Conservation (phyloP, 2,888 invertebrate species). For the Chirona hameri region DNA sequence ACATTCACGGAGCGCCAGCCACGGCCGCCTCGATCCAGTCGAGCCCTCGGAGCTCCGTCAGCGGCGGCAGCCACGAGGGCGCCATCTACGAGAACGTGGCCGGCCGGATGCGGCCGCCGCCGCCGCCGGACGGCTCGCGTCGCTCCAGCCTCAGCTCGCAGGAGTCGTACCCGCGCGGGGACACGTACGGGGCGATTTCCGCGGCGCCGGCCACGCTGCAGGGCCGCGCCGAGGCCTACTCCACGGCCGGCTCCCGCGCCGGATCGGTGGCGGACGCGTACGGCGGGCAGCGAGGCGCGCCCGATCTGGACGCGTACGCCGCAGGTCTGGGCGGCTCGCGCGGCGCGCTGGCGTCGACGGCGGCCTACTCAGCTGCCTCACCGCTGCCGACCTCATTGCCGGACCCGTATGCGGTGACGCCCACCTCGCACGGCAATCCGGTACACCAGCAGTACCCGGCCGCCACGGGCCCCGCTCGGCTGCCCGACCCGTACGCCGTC, state of each 20-base stretch:
- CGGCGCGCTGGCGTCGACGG: not conserved
- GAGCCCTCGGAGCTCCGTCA: slow-evolving; percentile 27
- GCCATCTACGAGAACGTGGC: slow-evolving; percentile 29
- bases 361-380: not conserved
- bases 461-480: not conserved
- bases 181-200: not conserved
- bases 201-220: not conserved
- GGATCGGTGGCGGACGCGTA: not conserved
- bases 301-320: not conserved
- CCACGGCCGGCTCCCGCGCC: not conserved
- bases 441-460: not conserved
- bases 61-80: slow-evolving; percentile 13
- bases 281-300: not conserved
- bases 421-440: not conserved
- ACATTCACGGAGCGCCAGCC: not conserved
- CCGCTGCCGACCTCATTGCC: not conserved
- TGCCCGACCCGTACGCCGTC: not conserved
- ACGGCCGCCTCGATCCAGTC: slow-evolving; percentile 25
- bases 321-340: not conserved
- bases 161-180: slow-evolving; percentile 23
- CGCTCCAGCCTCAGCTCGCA: slow-evolving; percentile 27
- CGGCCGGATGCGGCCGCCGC: not conserved
- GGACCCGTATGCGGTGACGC: not conserved
- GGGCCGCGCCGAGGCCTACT: not conserved
- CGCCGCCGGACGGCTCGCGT: slow-evolving; percentile 24